Conservation (phyloP, 2,888 invertebrate species). For the Aleiodes testaceus region DNA sequence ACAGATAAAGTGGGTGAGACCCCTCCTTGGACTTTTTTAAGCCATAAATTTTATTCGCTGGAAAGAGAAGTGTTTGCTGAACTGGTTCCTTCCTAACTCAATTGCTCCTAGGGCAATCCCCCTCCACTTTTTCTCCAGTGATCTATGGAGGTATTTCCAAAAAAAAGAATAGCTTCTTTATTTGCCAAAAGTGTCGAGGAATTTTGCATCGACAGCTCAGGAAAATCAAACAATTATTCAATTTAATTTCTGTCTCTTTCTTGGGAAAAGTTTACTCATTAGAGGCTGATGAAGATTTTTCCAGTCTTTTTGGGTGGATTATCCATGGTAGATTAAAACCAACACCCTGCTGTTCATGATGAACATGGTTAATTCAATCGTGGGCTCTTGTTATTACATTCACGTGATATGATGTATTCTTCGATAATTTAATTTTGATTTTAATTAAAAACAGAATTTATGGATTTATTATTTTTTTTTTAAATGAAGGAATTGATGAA, state of each 20-base stretch:
- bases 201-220: slow-evolving; percentile 56
- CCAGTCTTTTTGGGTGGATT: slow-evolving; percentile 30
- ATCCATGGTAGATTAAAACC: slow-evolving; percentile 46
- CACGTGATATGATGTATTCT: not conserved
- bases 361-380: slow-evolving; percentile 29
- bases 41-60: slow-evolving; percentile 68
- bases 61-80: slow-evolving; percentile 71
- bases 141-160: slow-evolving; percentile 65
- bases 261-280: slow-evolving; percentile 17
- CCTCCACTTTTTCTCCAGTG: slow-evolving; percentile 57
- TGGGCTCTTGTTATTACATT: slow-evolving; percentile 9
- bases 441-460: slow-evolving; percentile 11
- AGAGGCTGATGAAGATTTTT: slow-evolving; percentile 44
- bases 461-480: not conserved
- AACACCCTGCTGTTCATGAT: slow-evolving; percentile 44
- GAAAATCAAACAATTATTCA: not conserved
- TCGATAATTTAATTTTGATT: slow-evolving; percentile 12
- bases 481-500: not conserved
- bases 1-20: slow-evolving; percentile 70
- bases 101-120: slow-evolving; percentile 62
- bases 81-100: slow-evolving; percentile 73
- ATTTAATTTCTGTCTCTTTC: slow-evolving; percentile 16
- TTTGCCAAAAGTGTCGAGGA: slow-evolving; percentile 55
- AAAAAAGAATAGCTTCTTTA: slow-evolving; percentile 34
- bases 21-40: slow-evolving; percentile 71